Base-by-base conservation (phyloP, 2,888 invertebrate genomes). In the Hypercompe scribonia region DNA sequence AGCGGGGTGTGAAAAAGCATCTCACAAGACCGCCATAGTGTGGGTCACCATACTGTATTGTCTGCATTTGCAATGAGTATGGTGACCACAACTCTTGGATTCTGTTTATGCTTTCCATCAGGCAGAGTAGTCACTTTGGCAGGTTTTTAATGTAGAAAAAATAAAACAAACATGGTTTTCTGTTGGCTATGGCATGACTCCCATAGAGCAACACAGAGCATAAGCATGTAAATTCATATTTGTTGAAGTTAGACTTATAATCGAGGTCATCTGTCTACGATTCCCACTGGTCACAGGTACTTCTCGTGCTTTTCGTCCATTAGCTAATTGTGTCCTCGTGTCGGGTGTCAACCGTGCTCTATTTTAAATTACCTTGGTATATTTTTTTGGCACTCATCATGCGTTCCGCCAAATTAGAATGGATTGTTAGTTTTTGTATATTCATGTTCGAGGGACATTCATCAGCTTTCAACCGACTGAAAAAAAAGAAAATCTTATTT, bases 311-410 rank as follows among this genome's bases (percentile, higher is more conserved):
- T 68, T 71, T 75, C 66, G 73, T 64, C 85, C 79, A 84, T 84
- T 84, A 86, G 79, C 80, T 83, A 88, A 90, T 88, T 85, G 85
- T 88, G 90, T 84, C 85, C 83, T 73, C 72, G 82, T 81, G 88
- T 77, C 78, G 83, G 85, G 73, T 83, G 88, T 86, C 81, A 73
- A 68, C 76, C 81, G 76, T 83, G 85, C 63, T 83, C 85, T 75
- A 80, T 76, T 86, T 84, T 78, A 82, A 85, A 83, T 71, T 71
- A 71, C 71, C 66, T 74, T 70, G 79, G 79, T 86, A 84, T 86
- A 54, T 87, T 83, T 80, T 79, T 81, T 82, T 81, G 71, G 75
- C 76, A 78, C 70, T 81, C 82, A 82, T 83, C 78, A 83, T 76
- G 75, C 74, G 63, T 73, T 76, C 39, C 33, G 66, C 39, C 68